These are phyloP conservation scores for Pseudorhiza aurosa DNA, from an alignment of 30 jellyfish, hydroid and myxozoan genomes.

Conservation along the genomic window DNA sequence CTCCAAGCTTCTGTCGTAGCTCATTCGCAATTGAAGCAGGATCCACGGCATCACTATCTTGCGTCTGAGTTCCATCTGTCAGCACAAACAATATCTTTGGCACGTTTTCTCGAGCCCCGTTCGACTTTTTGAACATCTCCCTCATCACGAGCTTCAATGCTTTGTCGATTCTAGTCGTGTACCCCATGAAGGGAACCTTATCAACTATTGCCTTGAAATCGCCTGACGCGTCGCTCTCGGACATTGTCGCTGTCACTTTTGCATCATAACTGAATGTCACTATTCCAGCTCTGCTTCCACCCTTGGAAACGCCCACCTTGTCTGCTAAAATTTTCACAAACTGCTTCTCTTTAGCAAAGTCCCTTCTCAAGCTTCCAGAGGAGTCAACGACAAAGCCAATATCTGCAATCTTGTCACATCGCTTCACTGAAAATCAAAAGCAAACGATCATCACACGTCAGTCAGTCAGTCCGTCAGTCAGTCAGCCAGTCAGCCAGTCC, in stretches of 20 bases:
- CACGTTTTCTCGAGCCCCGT: conserved; percentile 55
- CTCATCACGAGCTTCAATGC: conserved; percentile 34
- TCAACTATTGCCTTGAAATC: conserved; percentile 52
- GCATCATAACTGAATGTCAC: conserved; percentile 60
- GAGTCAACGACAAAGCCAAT: conserved; percentile 68
- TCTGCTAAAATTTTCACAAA: conserved; percentile 54
- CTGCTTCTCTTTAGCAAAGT: conserved; percentile 57
- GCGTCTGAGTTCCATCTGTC: conserved; percentile 68
- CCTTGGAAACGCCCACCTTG: conserved; percentile 4
- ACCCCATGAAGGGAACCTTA: conserved; percentile 42
- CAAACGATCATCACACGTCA: too few species aligned
- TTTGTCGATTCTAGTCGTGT: conserved; percentile 63
- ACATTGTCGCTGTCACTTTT: conserved; percentile 23
- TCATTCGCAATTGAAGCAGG: conserved; percentile 23
- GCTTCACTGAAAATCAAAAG: neutral
- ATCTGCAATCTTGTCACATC: conserved; percentile 34
- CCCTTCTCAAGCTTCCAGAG: conserved; percentile 52
- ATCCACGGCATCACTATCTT: conserved; percentile 40
- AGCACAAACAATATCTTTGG: conserved; percentile 48
- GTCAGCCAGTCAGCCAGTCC: too few species aligned
- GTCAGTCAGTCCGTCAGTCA: too few species aligned
- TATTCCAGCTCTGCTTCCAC: conserved; percentile 52
- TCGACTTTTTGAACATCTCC: conserved; percentile 43
- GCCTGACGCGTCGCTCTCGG: conserved; percentile 11
- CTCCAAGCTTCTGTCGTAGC: conserved; percentile 46